Conservation (phyloP, 2,113 vertebrate species). For the Oriolus oriolus region DNA sequence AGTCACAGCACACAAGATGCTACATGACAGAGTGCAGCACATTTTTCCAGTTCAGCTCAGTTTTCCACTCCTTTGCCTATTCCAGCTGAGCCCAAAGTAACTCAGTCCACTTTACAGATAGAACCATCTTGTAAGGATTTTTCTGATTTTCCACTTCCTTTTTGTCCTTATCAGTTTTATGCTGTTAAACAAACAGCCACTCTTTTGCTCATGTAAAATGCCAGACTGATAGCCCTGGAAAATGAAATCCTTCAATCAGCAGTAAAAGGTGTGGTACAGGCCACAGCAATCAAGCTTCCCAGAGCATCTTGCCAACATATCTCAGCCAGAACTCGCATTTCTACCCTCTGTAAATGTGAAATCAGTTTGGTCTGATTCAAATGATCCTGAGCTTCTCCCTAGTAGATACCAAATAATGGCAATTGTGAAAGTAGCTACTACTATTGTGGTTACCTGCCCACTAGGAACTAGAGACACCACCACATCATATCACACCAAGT, state of each 20-base stretch:
- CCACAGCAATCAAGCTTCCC: neutral
- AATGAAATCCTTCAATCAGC: conserved; percentile 1
- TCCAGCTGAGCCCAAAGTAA: conserved; percentile 45
- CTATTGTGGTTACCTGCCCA: neutral
- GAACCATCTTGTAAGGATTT: neutral
- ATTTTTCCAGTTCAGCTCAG: conserved; percentile 69
- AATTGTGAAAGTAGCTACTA: conserved; percentile 2
- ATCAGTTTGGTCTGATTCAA: neutral
- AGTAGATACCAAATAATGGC: neutral
- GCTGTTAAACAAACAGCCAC: conserved; percentile 16
- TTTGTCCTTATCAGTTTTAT: conserved; percentile 3
- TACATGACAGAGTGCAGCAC: conserved; percentile 2
- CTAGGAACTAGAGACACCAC: conserved; percentile 4
- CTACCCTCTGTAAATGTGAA: neutral
- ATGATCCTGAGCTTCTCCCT: neutral
- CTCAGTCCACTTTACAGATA: conserved; percentile 13
- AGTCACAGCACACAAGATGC: conserved; percentile 25
- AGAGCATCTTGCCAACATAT: neutral
- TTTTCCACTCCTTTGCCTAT: conserved; percentile 72
- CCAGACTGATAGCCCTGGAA: conserved; percentile 15
- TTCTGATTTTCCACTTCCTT: conserved; percentile 27
- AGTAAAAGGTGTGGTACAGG: neutral
- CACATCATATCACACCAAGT: neutral
- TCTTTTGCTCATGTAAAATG: neutral
- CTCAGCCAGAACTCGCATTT: neutral